Evolutionary conservation across 2,113 vertebrate species (phyloP).

Genomic region (Varanus salvator): DNA sequence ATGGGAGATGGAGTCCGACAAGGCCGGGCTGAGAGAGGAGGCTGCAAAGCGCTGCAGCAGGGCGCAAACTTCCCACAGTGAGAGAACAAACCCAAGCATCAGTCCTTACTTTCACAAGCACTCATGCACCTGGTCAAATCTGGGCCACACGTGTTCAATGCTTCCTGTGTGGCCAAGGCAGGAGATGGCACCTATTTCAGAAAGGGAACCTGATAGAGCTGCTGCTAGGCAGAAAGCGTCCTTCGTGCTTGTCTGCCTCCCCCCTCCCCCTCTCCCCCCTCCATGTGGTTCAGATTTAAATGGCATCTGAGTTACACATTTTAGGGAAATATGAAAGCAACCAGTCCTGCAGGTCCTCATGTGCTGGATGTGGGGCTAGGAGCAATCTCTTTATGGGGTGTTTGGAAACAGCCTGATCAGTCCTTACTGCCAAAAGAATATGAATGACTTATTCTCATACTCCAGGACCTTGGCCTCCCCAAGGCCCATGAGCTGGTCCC

Average conservation of each 20-base stretch:
- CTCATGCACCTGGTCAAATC: not conserved
- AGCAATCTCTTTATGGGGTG: not conserved
- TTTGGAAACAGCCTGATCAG: not conserved
- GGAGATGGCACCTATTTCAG: not conserved
- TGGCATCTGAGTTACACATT: not conserved
- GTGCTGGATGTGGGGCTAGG: not conserved
- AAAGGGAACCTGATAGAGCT: not conserved
- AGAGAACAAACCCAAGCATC: not conserved
- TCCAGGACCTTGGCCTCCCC: conserved; percentile 41
- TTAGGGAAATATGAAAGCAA: not conserved
- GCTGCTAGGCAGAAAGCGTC: not conserved
- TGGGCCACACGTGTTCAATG: not conserved
- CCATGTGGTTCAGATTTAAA: conserved; percentile 6
- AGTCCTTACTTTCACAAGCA: no score
- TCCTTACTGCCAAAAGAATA: not conserved
- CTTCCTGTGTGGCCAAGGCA: no score
- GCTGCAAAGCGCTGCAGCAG: not conserved
- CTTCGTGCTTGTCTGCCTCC: not conserved
- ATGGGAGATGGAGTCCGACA: not conserved
- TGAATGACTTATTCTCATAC: conserved; percentile 45
- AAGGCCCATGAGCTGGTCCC: conserved; percentile 22
- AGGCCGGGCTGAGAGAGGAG: not conserved
- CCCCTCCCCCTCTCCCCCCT: no score
- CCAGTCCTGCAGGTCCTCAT: not conserved
- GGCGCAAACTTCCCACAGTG: not conserved